phyloP scores from a whole-genome alignment of 1,140 invertebrate genomes.

The Holotrichia oblita region DNA sequence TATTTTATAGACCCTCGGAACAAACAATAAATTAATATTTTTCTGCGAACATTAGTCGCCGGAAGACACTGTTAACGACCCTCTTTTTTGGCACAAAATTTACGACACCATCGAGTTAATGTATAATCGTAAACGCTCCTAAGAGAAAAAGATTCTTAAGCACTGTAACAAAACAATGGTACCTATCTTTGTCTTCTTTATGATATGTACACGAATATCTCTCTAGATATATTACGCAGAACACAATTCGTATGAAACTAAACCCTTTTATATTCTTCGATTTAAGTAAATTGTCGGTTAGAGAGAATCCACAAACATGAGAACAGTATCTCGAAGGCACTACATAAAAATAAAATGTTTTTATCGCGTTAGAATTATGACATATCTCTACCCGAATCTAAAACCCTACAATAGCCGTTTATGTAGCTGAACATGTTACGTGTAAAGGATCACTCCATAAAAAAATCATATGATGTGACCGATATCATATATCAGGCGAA shows the following conservation, averaged over 20 bases:
- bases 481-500: neutral
- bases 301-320: neutral
- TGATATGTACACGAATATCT: neutral
- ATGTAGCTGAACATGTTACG: constrained; percentile 9
- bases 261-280: neutral
- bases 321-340: neutral
- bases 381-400: neutral
- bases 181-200: neutral
- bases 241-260: neutral
- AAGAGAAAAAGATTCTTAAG: neutral
- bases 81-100: constrained; percentile 23
- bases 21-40: constrained; percentile 36
- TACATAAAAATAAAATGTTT: constrained; percentile 33
- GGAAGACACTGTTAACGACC: constrained; percentile 19
- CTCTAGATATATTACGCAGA: neutral
- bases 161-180: neutral
- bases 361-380: constrained; percentile 11
- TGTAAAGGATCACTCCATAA: constrained; percentile 18
- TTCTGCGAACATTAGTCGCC: constrained; percentile 21
- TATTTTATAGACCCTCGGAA: constrained; percentile 25
- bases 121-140: constrained; percentile 30
- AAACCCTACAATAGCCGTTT: neutral
- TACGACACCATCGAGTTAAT: constrained; percentile 35
- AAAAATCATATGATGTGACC: constrained; percentile 18
- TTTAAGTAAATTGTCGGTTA: neutral